Base-by-base conservation (phyloP, 2,113 vertebrate genomes). In the Saiga tatarica region DNA sequence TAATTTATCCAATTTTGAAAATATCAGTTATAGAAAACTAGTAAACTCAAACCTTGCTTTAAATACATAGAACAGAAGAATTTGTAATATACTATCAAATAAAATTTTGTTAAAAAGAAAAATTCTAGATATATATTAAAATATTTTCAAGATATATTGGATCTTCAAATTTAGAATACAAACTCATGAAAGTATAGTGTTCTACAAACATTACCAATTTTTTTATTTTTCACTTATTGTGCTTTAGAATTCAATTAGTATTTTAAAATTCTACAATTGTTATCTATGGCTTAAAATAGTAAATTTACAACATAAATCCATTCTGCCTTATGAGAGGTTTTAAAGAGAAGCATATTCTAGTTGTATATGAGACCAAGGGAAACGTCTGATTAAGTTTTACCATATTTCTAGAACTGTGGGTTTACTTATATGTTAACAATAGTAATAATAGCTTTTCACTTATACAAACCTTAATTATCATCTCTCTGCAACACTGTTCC, bases 391-490 rank as follows among this genome's bases (percentile, higher is more conserved):
- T 57, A 90, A 39, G 39, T 57, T 88, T 94, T 74, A 67, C 3
- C 21, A 91, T 19, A 9, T 83, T 57, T 91, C 74, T 94, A 55
- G 42, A 62, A 82, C 10, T 87, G 25, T 62, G 30, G 36, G 36
- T 30, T 91, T 57, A 42, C 23, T 42, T 78, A 7, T 50, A n/a
- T 67, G 25, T 23, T 78, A 79, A 87, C n/a, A 28, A 21, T 39
- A 76, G 57, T 86, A 67, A 81, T 67, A 55, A 64, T 55, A 62
- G 60, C 10, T 53, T 79, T 85, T 88, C 90, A 7, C 55, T 89
- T 15, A 81, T 95, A n/a, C 93, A 99, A 98, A 98, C 92, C 88
- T 99, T 93, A 99, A 99, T 97, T 99, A 99, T 94, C 98, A 98
- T 64, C 90, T 99, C 83, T 1, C 98, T 74, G 64, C 97, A 53